Conservation (phyloP, 1,140 invertebrate species). For the Drosophila tristis region DNA sequence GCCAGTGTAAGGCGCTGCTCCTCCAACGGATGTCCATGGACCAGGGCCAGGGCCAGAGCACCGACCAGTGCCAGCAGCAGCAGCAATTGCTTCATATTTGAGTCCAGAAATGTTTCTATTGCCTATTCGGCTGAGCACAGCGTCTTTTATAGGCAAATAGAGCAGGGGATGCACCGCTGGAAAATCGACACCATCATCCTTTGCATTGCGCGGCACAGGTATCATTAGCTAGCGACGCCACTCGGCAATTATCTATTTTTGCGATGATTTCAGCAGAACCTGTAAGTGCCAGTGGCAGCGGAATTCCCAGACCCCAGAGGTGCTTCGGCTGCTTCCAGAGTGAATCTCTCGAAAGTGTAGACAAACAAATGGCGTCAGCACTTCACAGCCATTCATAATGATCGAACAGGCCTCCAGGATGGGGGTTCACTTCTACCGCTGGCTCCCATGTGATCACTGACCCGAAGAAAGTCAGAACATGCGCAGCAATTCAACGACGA, state of each 20-base stretch:
- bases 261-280: conserved; percentile 56
- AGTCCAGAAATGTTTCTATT: conserved; percentile 45
- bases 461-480: conserved; percentile 34
- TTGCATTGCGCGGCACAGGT: neutral
- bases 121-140: neutral
- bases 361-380: neutral
- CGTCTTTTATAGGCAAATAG: conserved; percentile 51
- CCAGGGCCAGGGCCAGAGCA: conserved; percentile 22
- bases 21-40: conserved; percentile 42
- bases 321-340: neutral
- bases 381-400: neutral
- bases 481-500: conserved; percentile 36
- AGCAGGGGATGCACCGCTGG: conserved; percentile 44
- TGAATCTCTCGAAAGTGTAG: neutral
- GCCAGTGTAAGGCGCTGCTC: conserved; percentile 41
- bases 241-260: conserved; percentile 44
- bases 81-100: conserved; percentile 61
- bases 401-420: conserved; percentile 21
- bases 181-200: conserved; percentile 41
- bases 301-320: conserved; percentile 42
- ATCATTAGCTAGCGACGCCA: conserved; percentile 52
- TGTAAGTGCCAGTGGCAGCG: conserved; percentile 27
- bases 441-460: conserved; percentile 49
- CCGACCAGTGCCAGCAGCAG: conserved; percentile 31
- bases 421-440: conserved; percentile 26